Evolutionary conservation across 2,888 invertebrate genomes (phyloP), one percentile per base, ranked within the genome.

Genomic region (Diarsia mendica): DNA sequence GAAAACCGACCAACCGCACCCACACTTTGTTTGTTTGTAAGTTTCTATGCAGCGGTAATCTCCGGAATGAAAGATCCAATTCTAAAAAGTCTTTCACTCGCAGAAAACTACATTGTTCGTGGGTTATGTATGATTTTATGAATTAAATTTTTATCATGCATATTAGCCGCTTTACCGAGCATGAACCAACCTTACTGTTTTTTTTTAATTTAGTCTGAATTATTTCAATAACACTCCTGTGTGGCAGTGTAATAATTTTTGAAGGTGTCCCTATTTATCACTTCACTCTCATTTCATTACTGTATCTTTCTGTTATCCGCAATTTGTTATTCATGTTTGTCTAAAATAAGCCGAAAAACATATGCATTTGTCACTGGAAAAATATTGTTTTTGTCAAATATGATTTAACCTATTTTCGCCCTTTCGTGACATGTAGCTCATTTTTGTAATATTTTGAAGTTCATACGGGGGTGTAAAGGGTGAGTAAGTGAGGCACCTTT

Each of bases 391-490:
- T 67, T 63, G 51, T 48, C 51, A 77, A 80, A 83, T 46, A 55
- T 48, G 72, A 53, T 69, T 51, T 48, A 23, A 63, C 63, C 63
- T 83, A 60, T 64, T 55, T 80, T 60, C n/a, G 46, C 11, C 67
- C 73, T 58, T 71, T 46, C 20, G 71, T 79, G 84, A 68, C 67
- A 51, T 66, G 61, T 70, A 10, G 23, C 55, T 74, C 33, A 74
- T 68, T 68, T 51, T 68, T 51, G 53, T 13, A 18, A 51, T 46
- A 49, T 71, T 75, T 80, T 72, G 60, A 81, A 80, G 73, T 60
- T 71, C 70, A 71, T 48, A 23, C 69, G 81, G 69, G 81, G 85
- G 72, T 66, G 72, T 69, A 5, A 77, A 83, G 44, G 77, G 63
- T 68, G 63, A 67, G 48, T 11, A 28, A 72, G 72, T 46, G 64